Evolutionary conservation across 2,888 invertebrate genomes (phyloP).

Genomic region (Zele albiditarsus): DNA sequence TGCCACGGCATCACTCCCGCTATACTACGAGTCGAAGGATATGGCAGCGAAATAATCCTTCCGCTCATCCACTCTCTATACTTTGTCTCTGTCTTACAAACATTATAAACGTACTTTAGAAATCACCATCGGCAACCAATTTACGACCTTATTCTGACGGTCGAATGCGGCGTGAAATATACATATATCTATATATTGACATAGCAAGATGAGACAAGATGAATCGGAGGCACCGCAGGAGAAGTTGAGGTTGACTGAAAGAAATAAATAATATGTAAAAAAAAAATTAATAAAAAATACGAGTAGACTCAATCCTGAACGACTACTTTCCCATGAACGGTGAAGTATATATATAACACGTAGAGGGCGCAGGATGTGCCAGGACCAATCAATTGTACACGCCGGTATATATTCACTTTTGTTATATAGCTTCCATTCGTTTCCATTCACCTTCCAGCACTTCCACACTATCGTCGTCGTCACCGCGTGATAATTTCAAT

Average conservation of each 20-base stretch:
- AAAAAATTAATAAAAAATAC: constrained; percentile 37
- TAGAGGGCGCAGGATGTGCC: constrained; percentile 68
- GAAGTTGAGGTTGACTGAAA: constrained; percentile 27
- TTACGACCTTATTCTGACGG: not conserved
- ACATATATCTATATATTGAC: constrained; percentile 4
- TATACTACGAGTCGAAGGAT: too few relatives aligned
- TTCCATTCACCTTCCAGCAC: constrained; percentile 22
- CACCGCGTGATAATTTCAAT: constrained; percentile 26
- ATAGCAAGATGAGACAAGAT: constrained; percentile 16
- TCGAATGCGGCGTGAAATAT: constrained; percentile 3
- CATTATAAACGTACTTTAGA: not conserved
- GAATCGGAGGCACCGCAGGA: constrained; percentile 19
- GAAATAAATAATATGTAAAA: constrained; percentile 26
- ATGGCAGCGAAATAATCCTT: too few relatives aligned
- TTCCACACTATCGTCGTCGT: not conserved
- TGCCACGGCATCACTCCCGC: too few relatives aligned
- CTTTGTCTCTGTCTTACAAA: not conserved
- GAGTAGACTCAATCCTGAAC: constrained; percentile 60
- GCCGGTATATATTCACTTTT: constrained; percentile 64
- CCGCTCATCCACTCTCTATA: too few relatives aligned
- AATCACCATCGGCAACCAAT: not conserved
- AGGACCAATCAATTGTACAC: constrained; percentile 72
- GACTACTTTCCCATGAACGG: constrained; percentile 68
- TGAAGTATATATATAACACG: constrained; percentile 37
- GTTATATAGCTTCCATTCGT: constrained; percentile 52